Evolutionary conservation across 1,140 invertebrate genomes (phyloP).

Genomic region (Globodera rostochiensis): DNA sequence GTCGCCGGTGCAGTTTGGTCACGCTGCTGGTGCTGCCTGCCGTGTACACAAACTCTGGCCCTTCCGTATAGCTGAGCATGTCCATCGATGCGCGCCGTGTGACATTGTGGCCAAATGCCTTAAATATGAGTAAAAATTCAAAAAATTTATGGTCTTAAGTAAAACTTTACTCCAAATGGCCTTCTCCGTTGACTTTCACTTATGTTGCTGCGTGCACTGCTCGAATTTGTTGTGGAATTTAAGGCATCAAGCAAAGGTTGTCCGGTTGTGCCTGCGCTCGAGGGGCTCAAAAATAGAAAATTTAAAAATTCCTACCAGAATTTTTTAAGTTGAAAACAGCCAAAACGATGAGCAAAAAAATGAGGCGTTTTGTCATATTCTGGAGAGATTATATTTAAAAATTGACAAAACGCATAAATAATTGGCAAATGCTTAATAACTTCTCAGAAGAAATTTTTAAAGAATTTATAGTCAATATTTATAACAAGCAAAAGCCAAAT

Average conservation of each 20-base stretch:
- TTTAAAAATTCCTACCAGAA: too few relatives aligned
- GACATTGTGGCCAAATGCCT: neutral
- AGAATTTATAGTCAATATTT: slow-evolving; percentile 3
- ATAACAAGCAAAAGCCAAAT: too few relatives aligned
- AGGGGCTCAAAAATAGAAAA: neutral
- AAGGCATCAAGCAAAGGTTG: too few relatives aligned
- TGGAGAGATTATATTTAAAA: neutral
- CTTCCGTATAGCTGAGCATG: too few relatives aligned
- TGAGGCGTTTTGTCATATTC: neutral
- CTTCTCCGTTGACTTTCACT: too few relatives aligned
- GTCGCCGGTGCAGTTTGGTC: neutral
- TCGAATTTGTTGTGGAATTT: neutral
- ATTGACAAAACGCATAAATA: neutral
- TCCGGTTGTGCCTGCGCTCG: too few relatives aligned
- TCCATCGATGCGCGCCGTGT: neutral
- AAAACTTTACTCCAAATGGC: too few relatives aligned
- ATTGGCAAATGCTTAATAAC: neutral
- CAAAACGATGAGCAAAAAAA: neutral
- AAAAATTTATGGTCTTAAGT: neutral
- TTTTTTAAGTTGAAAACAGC: too few relatives aligned
- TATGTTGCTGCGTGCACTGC: neutral
- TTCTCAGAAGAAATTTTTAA: neutral
- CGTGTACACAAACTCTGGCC: neutral
- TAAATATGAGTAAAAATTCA: neutral
- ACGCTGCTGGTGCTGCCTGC: neutral